These are phyloP conservation scores for Delichon dasypus DNA, from an alignment of 2,797 vertebrate genomes.

Conservation along the genomic window DNA sequence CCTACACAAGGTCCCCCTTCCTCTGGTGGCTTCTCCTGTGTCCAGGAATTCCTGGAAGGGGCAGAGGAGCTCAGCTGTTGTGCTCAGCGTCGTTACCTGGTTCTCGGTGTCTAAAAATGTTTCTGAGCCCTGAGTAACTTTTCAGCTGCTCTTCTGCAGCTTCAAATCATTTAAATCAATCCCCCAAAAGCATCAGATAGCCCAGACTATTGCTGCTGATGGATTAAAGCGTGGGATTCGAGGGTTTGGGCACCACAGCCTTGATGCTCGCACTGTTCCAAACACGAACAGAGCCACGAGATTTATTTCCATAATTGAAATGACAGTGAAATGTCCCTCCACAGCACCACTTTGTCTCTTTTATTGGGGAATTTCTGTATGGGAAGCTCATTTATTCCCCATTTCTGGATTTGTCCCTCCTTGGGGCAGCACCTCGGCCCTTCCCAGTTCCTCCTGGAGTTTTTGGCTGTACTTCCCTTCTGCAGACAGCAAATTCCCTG, in stretches of 20 bases:
- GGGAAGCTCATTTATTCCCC: background rate
- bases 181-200: background rate
- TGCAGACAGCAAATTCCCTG: background rate
- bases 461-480: background rate
- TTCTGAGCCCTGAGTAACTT: background rate
- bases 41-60: background rate
- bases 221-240: rapidly evolving
- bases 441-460: background rate
- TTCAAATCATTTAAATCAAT: background rate
- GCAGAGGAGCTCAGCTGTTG: background rate
- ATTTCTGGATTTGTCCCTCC: background rate
- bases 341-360: background rate
- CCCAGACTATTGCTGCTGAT: background rate
- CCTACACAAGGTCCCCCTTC: background rate
- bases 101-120: background rate
- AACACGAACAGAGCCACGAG: background rate
- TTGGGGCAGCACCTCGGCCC: background rate
- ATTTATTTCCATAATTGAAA: background rate
- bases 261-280: background rate
- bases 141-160: background rate
- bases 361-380: background rate
- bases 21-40: background rate
- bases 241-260: background rate
- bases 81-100: rapidly evolving
- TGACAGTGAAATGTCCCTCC: background rate